Evolutionary conservation across 2,797 vertebrate species (phyloP).

Genomic region (Botia almorhae): DNA sequence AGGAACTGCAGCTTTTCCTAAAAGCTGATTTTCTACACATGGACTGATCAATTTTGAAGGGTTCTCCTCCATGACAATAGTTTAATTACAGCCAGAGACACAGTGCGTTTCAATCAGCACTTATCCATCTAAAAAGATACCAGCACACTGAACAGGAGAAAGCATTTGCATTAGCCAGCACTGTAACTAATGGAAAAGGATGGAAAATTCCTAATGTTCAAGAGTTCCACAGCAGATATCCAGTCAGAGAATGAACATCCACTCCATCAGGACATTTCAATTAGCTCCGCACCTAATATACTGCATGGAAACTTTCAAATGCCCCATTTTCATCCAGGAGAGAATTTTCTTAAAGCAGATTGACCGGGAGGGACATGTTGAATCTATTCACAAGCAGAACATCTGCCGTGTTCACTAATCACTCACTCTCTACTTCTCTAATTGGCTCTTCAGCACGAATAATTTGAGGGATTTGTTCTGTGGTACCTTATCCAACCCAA

Average conservation of each 20-base stretch:
- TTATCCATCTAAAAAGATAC: slow-evolving; percentile 54
- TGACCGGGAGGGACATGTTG: slow-evolving; percentile 47
- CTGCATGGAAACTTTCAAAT: slow-evolving; percentile 38
- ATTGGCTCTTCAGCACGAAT: slow-evolving; percentile 76
- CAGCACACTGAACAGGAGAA: slow-evolving; percentile 27
- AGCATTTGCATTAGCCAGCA: slow-evolving; percentile 48
- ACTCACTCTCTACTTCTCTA: slow-evolving; percentile 65
- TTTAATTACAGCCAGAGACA: slow-evolving; percentile 47
- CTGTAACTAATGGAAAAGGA: slow-evolving; percentile 36
- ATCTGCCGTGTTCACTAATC: slow-evolving; percentile 52
- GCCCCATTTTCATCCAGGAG: slow-evolving; percentile 29
- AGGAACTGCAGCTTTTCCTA: slow-evolving; percentile 52
- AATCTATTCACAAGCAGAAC: slow-evolving; percentile 44
- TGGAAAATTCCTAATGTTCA: slow-evolving; percentile 41
- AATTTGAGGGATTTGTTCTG: slow-evolving; percentile 79
- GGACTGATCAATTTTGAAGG: slow-evolving; percentile 37
- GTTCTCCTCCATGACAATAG: slow-evolving; percentile 48
- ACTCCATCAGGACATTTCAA: slow-evolving; percentile 15
- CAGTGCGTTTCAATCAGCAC: slow-evolving; percentile 53
- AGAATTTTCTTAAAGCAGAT: slow-evolving; percentile 43
- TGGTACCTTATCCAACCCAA: slow-evolving; percentile 76
- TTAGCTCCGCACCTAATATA: slow-evolving; percentile 17
- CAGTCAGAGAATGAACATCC: slow-evolving; percentile 12
- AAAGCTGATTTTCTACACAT: slow-evolving; percentile 60
- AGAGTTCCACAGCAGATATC: slow-evolving; percentile 7